A percentile compares a stretch with the other conserved stretches of the same genome.
phyloP scores from a whole-genome alignment of 37 sponge, comb jelly and placozoan genomes.

The Ephydatia muelleri region DNA sequence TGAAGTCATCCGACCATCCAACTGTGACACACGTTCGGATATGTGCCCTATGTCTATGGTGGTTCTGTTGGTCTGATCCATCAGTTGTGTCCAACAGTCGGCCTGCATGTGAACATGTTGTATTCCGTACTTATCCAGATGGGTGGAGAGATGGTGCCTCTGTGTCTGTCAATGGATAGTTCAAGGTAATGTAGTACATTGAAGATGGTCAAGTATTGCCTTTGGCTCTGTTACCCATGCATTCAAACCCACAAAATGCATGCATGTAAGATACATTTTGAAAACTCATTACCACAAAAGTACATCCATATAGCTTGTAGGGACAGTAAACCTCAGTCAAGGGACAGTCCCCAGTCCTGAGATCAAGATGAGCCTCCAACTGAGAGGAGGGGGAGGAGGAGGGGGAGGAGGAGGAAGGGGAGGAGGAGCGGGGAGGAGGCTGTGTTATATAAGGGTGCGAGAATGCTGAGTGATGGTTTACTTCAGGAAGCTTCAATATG shows the following conservation, averaged over 20 bases:
- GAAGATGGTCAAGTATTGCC: neutral
- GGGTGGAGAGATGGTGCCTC: constrained; percentile 12
- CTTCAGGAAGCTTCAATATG: constrained; percentile 32
- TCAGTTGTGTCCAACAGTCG: constrained; percentile 6
- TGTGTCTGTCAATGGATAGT: constrained; percentile 5
- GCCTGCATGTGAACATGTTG: constrained; percentile 41
- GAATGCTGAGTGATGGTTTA: neutral
- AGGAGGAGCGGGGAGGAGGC: neutral
- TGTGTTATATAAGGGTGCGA: neutral
- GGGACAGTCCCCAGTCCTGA: constrained; percentile 49
- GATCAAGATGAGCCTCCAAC: constrained; percentile 39
- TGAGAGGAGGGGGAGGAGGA: constrained; percentile 1
- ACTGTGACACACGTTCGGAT: constrained; percentile 5
- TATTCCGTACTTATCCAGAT: constrained; percentile 22
- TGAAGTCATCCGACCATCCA: constrained; percentile 19
- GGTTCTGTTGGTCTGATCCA: neutral
- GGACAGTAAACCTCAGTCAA: constrained; percentile 50
- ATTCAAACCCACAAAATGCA: neutral
- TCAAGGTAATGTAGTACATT: neutral
- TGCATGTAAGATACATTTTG: neutral
- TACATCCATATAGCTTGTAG: constrained; percentile 11
- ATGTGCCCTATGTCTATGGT: neutral
- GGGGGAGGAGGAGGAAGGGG: neutral
- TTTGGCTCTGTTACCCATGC: no score
- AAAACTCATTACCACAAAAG: neutral